phyloP scores from a whole-genome alignment of 2,888 invertebrate genomes.

The Nineta flava region DNA sequence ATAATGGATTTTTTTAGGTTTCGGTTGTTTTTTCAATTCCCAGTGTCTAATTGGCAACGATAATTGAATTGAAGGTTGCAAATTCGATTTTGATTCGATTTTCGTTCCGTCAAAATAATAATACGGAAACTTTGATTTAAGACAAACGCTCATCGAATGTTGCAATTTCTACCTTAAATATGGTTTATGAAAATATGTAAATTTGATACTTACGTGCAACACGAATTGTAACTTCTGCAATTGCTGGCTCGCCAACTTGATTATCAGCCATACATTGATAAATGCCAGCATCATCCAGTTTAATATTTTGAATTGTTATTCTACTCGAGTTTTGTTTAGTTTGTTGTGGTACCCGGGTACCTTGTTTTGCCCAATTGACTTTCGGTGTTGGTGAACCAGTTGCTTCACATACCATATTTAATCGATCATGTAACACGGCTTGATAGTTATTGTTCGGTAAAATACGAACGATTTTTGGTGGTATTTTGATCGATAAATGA shows the following conservation, averaged over 20 bases:
- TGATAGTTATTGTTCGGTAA: not conserved
- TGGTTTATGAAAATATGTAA: no score
- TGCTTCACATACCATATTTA: not conserved
- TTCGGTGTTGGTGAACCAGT: not conserved
- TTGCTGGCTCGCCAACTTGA: not conserved
- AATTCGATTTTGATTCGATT: no score
- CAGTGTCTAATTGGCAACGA: no score
- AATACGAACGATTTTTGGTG: not conserved
- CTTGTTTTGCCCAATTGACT: not conserved
- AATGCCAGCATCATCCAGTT: not conserved
- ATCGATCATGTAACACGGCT: not conserved
- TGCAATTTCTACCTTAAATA: no score
- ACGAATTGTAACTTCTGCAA: not conserved
- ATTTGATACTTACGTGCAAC: not conserved
- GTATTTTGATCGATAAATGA: not conserved
- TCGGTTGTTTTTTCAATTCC: no score
- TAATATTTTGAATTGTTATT: not conserved
- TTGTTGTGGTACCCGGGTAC: not conserved
- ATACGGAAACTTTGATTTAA: no score
- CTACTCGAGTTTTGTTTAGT: not conserved
- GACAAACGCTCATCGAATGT: no score
- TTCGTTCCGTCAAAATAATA: no score
- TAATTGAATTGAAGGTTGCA: no score
- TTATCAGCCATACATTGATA: not conserved
- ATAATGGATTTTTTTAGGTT: no score